Evolutionary conservation across 2,888 invertebrate species (phyloP).

Genomic region (Dorcus hopei): DNA sequence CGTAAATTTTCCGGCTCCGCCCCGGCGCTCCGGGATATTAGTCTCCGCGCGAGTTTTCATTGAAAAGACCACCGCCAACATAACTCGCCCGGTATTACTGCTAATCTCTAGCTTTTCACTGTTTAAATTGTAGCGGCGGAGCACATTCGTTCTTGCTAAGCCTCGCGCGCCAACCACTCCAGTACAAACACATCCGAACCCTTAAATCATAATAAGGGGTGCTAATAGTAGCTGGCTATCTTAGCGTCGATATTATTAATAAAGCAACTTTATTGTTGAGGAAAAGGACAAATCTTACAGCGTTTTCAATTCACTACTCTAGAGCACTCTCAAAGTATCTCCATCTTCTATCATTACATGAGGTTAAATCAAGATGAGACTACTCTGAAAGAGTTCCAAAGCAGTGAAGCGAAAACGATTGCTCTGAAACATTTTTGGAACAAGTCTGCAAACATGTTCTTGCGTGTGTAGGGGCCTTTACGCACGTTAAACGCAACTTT

Average conservation of each 20-base stretch:
- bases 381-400: too few species aligned
- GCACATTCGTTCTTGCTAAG: slow-evolving; percentile 16
- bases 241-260: not conserved
- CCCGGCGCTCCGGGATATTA: slow-evolving; percentile 30
- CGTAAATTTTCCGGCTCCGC: slow-evolving; percentile 36
- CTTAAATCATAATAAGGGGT: slow-evolving; percentile 1
- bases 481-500: too few species aligned
- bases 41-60: slow-evolving; percentile 32
- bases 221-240: not conserved
- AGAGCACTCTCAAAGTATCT: too few species aligned
- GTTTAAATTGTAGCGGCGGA: slow-evolving; percentile 23
- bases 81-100: slow-evolving; percentile 29
- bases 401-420: too few species aligned
- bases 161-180: not conserved
- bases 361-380: too few species aligned
- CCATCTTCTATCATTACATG: too few species aligned
- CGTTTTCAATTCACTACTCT: too few species aligned
- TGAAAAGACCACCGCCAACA: slow-evolving; percentile 26
- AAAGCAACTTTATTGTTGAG: too few species aligned
- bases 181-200: not conserved
- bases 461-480: too few species aligned
- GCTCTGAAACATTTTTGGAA: too few species aligned
- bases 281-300: too few species aligned
- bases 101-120: slow-evolving; percentile 30
- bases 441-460: too few species aligned